Conservation (phyloP, 2,888 invertebrate species). For the Lasioglossum pauxillum region DNA sequence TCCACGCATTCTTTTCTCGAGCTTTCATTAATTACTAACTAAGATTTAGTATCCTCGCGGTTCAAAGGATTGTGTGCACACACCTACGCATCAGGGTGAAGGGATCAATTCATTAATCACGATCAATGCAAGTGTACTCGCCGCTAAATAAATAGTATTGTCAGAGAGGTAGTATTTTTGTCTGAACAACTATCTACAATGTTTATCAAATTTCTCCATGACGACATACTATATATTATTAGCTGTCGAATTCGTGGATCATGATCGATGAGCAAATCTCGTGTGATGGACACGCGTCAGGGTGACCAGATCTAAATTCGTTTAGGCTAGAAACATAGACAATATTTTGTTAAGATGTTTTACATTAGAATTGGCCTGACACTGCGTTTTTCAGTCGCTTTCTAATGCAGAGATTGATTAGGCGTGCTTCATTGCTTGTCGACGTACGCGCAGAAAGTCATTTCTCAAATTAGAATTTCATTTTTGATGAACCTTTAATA, state of each 20-base stretch:
- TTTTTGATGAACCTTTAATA: not conserved
- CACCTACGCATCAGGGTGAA: conserved; percentile 21
- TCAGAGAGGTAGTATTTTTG: not conserved
- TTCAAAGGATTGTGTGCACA: conserved; percentile 9
- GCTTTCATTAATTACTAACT: conserved; percentile 12
- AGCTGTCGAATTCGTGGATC: conserved; percentile 33
- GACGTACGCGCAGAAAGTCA: not conserved
- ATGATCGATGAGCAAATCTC: conserved; percentile 11
- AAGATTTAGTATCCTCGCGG: not conserved
- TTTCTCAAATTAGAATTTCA: not conserved
- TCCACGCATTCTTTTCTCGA: not conserved
- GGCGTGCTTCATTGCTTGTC: not conserved
- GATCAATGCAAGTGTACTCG: not conserved
- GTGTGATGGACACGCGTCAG: not conserved
- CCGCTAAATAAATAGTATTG: conserved; percentile 13
- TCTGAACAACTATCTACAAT: conserved; percentile 17
- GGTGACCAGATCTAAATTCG: conserved; percentile 12
- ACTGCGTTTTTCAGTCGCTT: not conserved
- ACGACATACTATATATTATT: conserved; percentile 17
- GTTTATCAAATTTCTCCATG: conserved; percentile 26
- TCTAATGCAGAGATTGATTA: not conserved
- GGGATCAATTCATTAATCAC: conserved; percentile 63
- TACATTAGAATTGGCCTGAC: not conserved
- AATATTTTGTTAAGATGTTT: conserved; percentile 13
- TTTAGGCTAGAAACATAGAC: not conserved